Conservation (phyloP, 1,140 invertebrate genomes). For the Melanaphis sacchari region DNA sequence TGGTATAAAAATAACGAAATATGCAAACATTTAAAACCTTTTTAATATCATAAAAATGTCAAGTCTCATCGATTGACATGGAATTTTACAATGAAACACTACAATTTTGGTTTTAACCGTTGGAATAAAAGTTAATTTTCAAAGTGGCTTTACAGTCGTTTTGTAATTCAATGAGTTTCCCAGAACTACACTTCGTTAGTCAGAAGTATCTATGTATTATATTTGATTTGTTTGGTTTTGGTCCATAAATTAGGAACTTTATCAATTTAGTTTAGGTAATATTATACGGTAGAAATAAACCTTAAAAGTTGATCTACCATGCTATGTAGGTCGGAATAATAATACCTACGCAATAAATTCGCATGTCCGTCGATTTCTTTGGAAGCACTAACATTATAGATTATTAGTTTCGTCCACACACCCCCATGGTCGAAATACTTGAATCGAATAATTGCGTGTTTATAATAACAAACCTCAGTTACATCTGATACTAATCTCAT, state of each 20-base stretch:
- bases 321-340: not conserved
- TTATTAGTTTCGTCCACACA: not conserved
- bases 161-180: not conserved
- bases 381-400: not conserved
- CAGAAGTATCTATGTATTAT: no score
- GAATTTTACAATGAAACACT: no score
- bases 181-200: not conserved
- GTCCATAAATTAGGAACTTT: not conserved
- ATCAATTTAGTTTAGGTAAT: not conserved
- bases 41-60: not conserved
- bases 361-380: not conserved
- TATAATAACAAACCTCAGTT: not conserved
- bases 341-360: not conserved
- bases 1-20: not conserved
- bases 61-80: not conserved
- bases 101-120: not conserved
- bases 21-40: not conserved
- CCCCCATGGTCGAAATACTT: not conserved
- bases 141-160: not conserved
- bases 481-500: constrained; percentile 1
- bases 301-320: not conserved
- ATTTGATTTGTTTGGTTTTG: not conserved
- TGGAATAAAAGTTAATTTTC: not conserved
- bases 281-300: not conserved
- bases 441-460: constrained; percentile 24